Percentiles rank a stretch among this genome's conserved stretches.
Conservation (phyloP, 2,113 vertebrate species). For the Pampusana beccarii region DNA sequence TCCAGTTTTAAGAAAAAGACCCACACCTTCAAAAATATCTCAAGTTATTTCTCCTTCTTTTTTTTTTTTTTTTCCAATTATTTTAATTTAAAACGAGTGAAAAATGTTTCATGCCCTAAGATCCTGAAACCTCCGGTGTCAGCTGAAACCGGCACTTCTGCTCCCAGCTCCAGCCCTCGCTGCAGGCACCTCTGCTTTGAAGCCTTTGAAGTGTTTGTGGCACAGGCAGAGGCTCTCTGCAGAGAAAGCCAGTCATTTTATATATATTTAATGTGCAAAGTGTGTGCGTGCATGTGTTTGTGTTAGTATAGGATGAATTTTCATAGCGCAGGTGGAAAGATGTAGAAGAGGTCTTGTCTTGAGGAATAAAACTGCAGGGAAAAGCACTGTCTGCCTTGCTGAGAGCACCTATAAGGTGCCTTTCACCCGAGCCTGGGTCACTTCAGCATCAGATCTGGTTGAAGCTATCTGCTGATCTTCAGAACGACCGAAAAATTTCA, state of each 20-base stretch:
- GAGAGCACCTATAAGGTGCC: background rate
- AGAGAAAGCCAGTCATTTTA: background rate
- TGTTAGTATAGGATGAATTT: background rate
- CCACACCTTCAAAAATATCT: background rate
- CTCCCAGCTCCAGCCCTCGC: conserved; percentile 19
- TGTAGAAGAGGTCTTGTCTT: background rate
- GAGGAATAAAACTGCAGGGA: background rate
- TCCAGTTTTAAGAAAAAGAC: background rate
- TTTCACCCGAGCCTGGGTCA: background rate
- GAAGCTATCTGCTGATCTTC: background rate
- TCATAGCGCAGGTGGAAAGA: background rate
- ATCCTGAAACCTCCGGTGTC: conserved; percentile 51
- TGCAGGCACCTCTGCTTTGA: conserved; percentile 55
- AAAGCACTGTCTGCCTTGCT: fast-evolving
- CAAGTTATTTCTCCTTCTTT: background rate
- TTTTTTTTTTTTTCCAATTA: background rate
- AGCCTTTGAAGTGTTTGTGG: conserved; percentile 60
- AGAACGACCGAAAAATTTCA: background rate
- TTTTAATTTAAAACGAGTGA: conserved; percentile 50
- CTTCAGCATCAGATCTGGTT: background rate
- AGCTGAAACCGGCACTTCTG: background rate
- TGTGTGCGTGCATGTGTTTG: background rate
- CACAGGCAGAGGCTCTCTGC: conserved; percentile 1
- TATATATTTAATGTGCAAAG: background rate
- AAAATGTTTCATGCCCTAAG: conserved; percentile 36